Conservation (phyloP, 92 coral and sea anemone species). For the Zoanthus gigantus region DNA sequence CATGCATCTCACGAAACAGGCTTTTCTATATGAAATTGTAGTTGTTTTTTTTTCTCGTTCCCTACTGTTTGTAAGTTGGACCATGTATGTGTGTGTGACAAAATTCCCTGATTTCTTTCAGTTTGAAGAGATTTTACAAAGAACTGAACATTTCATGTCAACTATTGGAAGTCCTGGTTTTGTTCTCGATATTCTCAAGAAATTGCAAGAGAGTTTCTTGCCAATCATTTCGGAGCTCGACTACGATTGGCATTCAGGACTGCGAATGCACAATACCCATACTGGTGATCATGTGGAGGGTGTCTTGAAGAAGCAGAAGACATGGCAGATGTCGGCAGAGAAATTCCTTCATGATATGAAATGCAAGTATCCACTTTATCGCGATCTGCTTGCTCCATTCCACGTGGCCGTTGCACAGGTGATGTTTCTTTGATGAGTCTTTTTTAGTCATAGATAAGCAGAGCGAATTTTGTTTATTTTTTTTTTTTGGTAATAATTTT, state of each 20-base stretch:
- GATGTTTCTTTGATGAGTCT: not conserved
- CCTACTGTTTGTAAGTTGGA: no score
- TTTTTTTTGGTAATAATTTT: no score
- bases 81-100: not conserved
- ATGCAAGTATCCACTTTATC: constrained; percentile 78
- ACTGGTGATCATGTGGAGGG: constrained; percentile 42
- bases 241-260: not conserved
- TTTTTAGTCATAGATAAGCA: no score
- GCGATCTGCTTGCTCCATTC: constrained; percentile 86
- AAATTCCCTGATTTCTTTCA: constrained; percentile 11
- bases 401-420: constrained; percentile 87
- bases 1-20: no score
- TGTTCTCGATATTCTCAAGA: constrained; percentile 38
- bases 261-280: not conserved
- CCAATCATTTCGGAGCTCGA: constrained; percentile 32
- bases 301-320: constrained; percentile 59
- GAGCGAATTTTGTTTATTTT: no score
- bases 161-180: constrained; percentile 70
- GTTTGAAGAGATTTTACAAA: constrained; percentile 75
- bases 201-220: constrained; percentile 40
- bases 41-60: no score
- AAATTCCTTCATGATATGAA: constrained; percentile 70
- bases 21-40: no score
- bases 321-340: constrained; percentile 71
- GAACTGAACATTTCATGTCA: constrained; percentile 69